Percentiles rank a stretch among this genome's conserved stretches.
phyloP scores from a whole-genome alignment of 2,888 invertebrate genomes.

The Nymphalis urticae region DNA sequence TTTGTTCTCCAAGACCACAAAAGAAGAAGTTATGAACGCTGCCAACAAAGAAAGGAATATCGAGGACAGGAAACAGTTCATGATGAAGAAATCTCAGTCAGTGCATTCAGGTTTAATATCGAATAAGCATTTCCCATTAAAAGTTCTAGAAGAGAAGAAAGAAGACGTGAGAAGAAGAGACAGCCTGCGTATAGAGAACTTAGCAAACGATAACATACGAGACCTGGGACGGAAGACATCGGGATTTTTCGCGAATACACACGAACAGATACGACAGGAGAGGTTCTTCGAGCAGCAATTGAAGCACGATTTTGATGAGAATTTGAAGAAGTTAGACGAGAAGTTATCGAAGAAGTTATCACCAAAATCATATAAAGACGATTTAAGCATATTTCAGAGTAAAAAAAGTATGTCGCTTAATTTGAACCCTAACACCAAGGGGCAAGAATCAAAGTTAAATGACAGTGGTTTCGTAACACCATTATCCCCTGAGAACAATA shows the following conservation, averaged over 20 bases:
- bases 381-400: constrained; percentile 61
- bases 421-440: constrained; percentile 52
- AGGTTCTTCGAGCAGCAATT: constrained; percentile 75
- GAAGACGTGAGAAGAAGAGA: constrained; percentile 66
- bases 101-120: constrained; percentile 72
- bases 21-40: constrained; percentile 55
- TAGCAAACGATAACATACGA: constrained; percentile 65
- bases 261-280: constrained; percentile 86
- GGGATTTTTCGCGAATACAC: constrained; percentile 85
- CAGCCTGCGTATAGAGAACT: constrained; percentile 60
- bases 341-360: constrained; percentile 48
- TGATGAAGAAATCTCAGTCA: constrained; percentile 74
- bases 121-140: constrained; percentile 66
- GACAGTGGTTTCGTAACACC: constrained; percentile 87
- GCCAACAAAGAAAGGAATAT: constrained; percentile 44
- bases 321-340: constrained; percentile 62
- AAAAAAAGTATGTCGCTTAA: constrained; percentile 68
- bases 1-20: constrained; percentile 65
- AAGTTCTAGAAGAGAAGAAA: constrained; percentile 76
- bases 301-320: constrained; percentile 75
- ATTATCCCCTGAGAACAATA: constrained; percentile 77
- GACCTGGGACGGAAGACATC: constrained; percentile 58
- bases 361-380: constrained; percentile 58
- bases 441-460: constrained; percentile 13
- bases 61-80: constrained; percentile 59